Evolutionary conservation across 2,797 vertebrate genomes (phyloP), one percentile per base, ranked within the genome.

Genomic region (Hemibagrus guttatus): DNA sequence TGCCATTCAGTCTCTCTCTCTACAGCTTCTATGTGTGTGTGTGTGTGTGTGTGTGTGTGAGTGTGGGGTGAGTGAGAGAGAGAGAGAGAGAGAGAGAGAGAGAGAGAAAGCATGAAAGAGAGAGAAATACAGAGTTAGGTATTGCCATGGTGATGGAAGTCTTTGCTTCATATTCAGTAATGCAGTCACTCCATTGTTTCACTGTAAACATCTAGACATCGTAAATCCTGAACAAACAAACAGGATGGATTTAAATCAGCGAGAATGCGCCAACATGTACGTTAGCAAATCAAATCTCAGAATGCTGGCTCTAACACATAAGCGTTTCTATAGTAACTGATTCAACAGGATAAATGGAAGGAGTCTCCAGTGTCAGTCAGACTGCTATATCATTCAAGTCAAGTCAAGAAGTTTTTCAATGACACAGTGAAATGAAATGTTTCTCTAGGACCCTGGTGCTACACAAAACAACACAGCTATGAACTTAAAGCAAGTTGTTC

Each of bases 61-160:
- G n/a, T n/a, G n/a, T n/a, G n/a, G n/a, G 26, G 79, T 11, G 17
- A 63, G 72, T 9, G 39, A 75, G 42, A 58, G 52, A 72, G 64
- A 52, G 64, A 61, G 23, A 81, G n/a, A 84, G 46, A 80, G 35
- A 17, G 76, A 76, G 39, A 75, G 46, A 58, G 54, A 72, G 66
- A 54, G 54, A 63, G 26, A 81, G n/a, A 85, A 39, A 39, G 35
- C 35, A 39, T 39, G 35, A 39, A 39, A 39, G 35, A 39, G 35
- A 39, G 35, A 39, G 35, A 2, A 28, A 76, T 54, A 54, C 14
- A 59, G 54, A 80, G 31, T 17, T 80, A 31, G 76, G 3, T 23
- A 81, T 86, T 61, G 71, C 84, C 84, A 86, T 81, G 84, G 76
- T 61, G 76, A 86, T 71, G 54, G 78, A 42, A 58, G 52, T 35